Base-by-base conservation (phyloP, 2,113 vertebrate species). In the Xerus inauris region DNA sequence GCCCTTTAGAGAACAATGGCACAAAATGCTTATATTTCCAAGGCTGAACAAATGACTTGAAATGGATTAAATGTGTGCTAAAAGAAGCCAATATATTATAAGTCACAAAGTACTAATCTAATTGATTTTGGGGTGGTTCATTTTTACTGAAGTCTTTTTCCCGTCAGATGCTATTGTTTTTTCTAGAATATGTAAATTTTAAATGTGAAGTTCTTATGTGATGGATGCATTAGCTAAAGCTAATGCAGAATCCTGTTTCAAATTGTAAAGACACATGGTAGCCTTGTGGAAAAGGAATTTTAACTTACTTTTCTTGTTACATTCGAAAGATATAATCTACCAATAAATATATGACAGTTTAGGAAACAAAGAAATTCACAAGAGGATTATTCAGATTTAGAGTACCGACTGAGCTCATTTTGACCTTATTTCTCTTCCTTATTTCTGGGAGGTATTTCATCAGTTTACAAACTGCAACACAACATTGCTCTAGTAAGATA, bases 1-100 rank as follows among this genome's bases (percentile, higher is more conserved):
- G 96, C 94, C 97, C 97, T 98, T 98, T 98, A 82, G 72, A 95
- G 96, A 97, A 97, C 95, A 97, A 97, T 91, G 86, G 38, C 62
- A 91, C 3, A 91, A 92, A 96, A 94, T 85, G n/a, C 69, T 92
- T 92, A 77, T 65, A 81, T 86, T 96, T 89, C 90, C 72, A 86
- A 95, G 71, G 75, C 62, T 87, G 89, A 96, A 96, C 89, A 94
- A 96, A 96, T 95, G 81, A 95, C 51, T 75, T 87, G 79, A 96
- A 87, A 79, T 94, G 38, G 62, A 93, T 42, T 14, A 79, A 80
- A 93, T 93, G 57, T 94, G 13, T 93, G 89, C 49, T 79, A 71
- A 86, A 91, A 64, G 35, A 88, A 96, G 35, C 7, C 12, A 75
- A 91, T 93, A 64, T 38, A 95, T 88, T n/a, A n/a, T 64, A 72